Conservation (phyloP, 2,113 vertebrate species). For the Rutilus rutilus region DNA sequence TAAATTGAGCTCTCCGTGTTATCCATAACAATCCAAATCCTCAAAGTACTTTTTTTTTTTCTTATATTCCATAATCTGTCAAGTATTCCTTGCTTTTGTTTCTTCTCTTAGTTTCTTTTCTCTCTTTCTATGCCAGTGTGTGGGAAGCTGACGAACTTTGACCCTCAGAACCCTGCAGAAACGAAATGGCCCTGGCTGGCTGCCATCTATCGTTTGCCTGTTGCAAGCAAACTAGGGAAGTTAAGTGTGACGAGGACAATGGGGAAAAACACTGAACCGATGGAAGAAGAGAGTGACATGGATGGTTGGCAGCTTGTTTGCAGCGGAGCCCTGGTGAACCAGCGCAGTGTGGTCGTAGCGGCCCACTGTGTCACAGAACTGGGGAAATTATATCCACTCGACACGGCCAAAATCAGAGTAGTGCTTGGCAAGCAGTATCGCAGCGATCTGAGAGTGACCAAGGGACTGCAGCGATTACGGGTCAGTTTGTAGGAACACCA, state of each 20-base stretch:
- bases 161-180: conserved; percentile 77
- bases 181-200: conserved; percentile 93
- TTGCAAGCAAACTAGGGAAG: conserved; percentile 58
- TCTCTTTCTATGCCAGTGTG: conserved; percentile 81
- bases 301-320: conserved; percentile 91
- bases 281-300: conserved; percentile 50
- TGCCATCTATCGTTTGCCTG: conserved; percentile 86
- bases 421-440: conserved; percentile 91
- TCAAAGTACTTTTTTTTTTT: background rate
- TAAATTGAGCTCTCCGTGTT: background rate
- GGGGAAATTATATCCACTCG: conserved; percentile 85
- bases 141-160: conserved; percentile 87
- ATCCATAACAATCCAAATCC: background rate
- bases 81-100: conserved; percentile 32
- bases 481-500: conserved; percentile 70
- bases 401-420: conserved; percentile 85
- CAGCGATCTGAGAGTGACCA: conserved; percentile 84
- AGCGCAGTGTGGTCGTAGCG: conserved; percentile 89
- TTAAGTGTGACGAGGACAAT: conserved; percentile 76
- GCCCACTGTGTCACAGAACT: conserved; percentile 94
- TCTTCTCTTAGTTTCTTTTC: conserved; percentile 8
- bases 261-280: conserved; percentile 74
- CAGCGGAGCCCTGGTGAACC: conserved; percentile 92
- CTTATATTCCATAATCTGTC: background rate
- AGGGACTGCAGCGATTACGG: conserved; percentile 86